Base-by-base conservation (phyloP, 1,140 invertebrate species). In the Aleiodes sp. region DNA sequence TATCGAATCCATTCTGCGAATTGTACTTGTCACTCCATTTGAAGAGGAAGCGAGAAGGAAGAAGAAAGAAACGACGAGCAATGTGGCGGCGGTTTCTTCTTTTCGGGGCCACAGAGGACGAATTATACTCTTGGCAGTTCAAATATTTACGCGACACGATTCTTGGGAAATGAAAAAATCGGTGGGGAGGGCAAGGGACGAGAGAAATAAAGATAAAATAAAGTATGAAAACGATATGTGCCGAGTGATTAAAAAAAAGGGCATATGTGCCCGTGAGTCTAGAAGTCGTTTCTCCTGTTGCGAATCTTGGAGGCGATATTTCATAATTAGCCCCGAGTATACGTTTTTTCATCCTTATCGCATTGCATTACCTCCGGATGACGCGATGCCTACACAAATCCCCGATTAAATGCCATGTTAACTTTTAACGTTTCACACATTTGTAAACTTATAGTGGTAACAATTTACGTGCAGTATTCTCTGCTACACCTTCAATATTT, bases 271-370 rank as follows among this genome's bases (percentile, higher is more conserved):
- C 29, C 19, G 31, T 12, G 31, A 9, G 33, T 31, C 28, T 61
- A 37, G 16, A 62, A 16, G 31, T 39, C 33, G 39, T 16, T 24
- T 62, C 35, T n/a, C n/a, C n/a, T n/a, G n/a, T n/a, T 26, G 35
- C 19, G 37, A 35, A 63, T 59, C 24, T 59, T 14, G 46, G 56
- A 52, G 37, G 71, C 24, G 31, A 72, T 72, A 72, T 69, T 72
- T 72, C 63, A 72, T 72, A 68, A 72, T 72, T 72, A 72, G 67
- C 65, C 37, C n/a, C 41, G 7, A 69, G 62, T 46, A 61, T 35
- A 31, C 19, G 7, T 61, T 2, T 28, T 2, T 26, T 28, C 28
- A 35, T 63, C 19, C 35, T 33, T 21, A n/a, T 28, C 59, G 52
- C 66, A 46, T 56, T 65, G 39, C 41, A 26, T 52, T 39, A 29